Base-by-base conservation (phyloP, 2,888 invertebrate genomes). In the Ochlodes sylvanus region DNA sequence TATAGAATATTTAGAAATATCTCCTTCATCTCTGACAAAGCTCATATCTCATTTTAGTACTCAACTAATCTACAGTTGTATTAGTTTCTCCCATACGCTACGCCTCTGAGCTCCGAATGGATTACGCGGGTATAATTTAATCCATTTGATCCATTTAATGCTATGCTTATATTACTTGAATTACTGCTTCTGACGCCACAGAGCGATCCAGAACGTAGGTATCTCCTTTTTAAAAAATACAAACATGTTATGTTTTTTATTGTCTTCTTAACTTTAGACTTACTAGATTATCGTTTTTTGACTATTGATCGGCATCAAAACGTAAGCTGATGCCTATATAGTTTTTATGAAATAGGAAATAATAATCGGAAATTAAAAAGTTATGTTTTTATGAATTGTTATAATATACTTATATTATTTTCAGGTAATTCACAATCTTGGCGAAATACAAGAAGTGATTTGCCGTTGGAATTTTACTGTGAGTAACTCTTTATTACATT, bases 381-480 rank as follows among this genome's bases (percentile, higher is more conserved):
- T n/a, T 27, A 27, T 27, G 27, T 27, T 27, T 27, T 27, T 27
- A 27, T 27, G 27, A 27, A 27, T 27, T 27, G 27, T 5, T 27
- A 4, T n/a, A n/a, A n/a, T n/a, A n/a, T 27, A 27, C 3, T 34
- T 38, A 12, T 56, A 7, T 72, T 68, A 76, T 71, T 67, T 86
- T 44, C 86, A 92, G 92, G 88, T 91, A 91, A 85, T 83, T 87
- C 90, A 88, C 89, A 86, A 77, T 85, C 90, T 91, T 92, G 89
- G 72, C 74, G 57, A 64, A 63, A 47, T 66, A 77, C 87, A 90
- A 92, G 90, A 84, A 84, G 87, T 90, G 89, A 85, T 80, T 83
- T 89, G 77, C 87, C 81, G 80, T 72, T 77, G 81, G 77, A 79
- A 71, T 72, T 69, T 60, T 62, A 57, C 74, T 77, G 85, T 86